Percentiles rank a stretch among this genome's conserved stretches.
These are phyloP conservation scores for Tauraco hartlaubi DNA, from an alignment of 2,797 vertebrate genomes.

Conservation along the genomic window DNA sequence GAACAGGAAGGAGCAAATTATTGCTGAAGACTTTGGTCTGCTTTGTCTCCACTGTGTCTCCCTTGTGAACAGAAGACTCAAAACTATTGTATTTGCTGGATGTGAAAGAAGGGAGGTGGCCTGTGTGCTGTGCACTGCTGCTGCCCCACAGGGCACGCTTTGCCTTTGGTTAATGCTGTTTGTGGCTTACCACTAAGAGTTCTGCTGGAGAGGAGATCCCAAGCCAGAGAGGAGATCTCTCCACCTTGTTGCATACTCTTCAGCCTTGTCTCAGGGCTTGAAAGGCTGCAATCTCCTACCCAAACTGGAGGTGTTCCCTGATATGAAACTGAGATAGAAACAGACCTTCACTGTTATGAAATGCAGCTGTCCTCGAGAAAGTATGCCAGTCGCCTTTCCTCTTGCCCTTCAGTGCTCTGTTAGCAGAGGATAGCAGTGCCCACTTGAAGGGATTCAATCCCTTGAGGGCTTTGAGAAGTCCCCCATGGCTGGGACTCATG, in stretches of 20 bases:
- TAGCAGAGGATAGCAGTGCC: background rate
- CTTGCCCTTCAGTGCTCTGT: background rate
- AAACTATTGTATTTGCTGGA: background rate
- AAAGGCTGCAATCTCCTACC: background rate
- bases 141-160: rapidly evolving
- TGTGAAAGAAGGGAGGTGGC: background rate
- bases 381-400: background rate
- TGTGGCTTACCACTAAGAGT: background rate
- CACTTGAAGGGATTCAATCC: background rate
- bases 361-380: background rate
- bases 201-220: background rate
- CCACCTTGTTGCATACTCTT: background rate
- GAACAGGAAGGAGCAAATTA: background rate
- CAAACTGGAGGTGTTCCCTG: background rate
- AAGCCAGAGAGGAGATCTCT: background rate
- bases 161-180: rapidly evolving
- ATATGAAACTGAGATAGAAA: background rate
- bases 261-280: background rate
- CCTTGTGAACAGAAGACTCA: background rate
- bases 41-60: background rate
- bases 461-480: background rate
- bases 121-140: background rate
- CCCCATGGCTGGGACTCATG: background rate
- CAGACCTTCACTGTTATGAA: background rate
- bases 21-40: background rate